Base-by-base conservation (phyloP, 1,140 invertebrate species). In the Marisa cornuarietis region DNA sequence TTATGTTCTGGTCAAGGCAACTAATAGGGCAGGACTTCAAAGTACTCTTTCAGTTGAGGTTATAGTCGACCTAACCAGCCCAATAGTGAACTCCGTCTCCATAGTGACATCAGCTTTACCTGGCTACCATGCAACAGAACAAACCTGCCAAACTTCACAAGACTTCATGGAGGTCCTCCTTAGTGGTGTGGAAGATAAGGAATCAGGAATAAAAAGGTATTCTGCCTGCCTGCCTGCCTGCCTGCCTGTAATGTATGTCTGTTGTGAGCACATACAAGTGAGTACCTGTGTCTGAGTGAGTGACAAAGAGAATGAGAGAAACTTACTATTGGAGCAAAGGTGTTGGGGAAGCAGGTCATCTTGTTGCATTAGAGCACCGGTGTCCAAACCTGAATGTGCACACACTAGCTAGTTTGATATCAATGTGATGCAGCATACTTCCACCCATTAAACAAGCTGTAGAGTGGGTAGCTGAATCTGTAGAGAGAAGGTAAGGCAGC, bases 151-250 rank as follows among this genome's bases (percentile, higher is more conserved):
- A 74, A 80, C 83, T 26, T 79, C 83, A 18, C 68, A 73, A 18
- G 78, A 78, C 11, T 84, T 62, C 76, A 31, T 83, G 9, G 80
- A 84, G 52, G 71, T 83, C 16, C 66, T 20, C 22, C 68, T 81
- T 7, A 54, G 71, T 62, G 74, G 71, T 26, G 68, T 76, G 51
- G 65, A 26, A 13, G 83, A 84, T 62, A 54, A 72, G 9, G 80
- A 84, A 52, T 78, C 80, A 31, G 82, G 72, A 16, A 77, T 84
- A 63, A 75, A 80, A 24, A 78, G 76, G 81, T 84, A 79, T 9
- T 49, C 71, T 61, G 11, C 9, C 7, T 24, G n/a, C 51, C 11
- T 72, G 20, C 31, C 31, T 49, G 69, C 20, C 20, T 31, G 20
- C 18, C 31, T 49, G 9, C 31, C 9, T 51, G 20, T 72, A 7